Evolutionary conservation across 2,888 invertebrate species (phyloP).

Genomic region (Bellardia bayeri): DNA sequence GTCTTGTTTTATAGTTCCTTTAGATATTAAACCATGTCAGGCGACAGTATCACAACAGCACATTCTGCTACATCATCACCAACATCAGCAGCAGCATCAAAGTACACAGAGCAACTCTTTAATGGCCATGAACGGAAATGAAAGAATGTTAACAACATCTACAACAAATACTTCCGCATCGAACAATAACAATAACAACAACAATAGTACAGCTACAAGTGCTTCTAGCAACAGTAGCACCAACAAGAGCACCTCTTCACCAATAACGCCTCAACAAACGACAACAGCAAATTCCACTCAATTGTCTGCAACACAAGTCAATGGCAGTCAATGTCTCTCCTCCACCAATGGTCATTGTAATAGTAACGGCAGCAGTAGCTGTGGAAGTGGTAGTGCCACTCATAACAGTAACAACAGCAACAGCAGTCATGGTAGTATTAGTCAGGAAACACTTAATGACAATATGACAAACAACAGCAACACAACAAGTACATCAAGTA

Average conservation of each 20-base stretch:
- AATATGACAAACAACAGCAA: slow-evolving; percentile 74
- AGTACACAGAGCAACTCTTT: slow-evolving; percentile 75
- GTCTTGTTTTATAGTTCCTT: slow-evolving; percentile 67
- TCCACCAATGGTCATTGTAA: slow-evolving; percentile 69
- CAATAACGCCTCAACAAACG: slow-evolving; percentile 74
- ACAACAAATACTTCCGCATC: slow-evolving; percentile 77
- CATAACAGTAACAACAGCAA: slow-evolving; percentile 68
- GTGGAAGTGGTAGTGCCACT: slow-evolving; percentile 51
- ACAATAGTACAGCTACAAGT: slow-evolving; percentile 74
- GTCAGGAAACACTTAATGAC: slow-evolving; percentile 76
- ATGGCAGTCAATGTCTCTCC: slow-evolving; percentile 72
- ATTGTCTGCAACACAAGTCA: slow-evolving; percentile 72
- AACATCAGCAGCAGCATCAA: slow-evolving; percentile 77
- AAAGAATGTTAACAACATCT: slow-evolving; percentile 84
- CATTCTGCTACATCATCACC: slow-evolving; percentile 74
- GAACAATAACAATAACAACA: slow-evolving; percentile 75
- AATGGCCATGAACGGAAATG: slow-evolving; percentile 83
- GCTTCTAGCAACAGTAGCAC: slow-evolving; percentile 79
- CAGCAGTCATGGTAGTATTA: slow-evolving; percentile 68
- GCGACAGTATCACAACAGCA: slow-evolving; percentile 70
- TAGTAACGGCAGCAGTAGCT: slow-evolving; percentile 51
- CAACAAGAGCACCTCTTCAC: slow-evolving; percentile 76
- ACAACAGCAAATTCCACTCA: slow-evolving; percentile 73
- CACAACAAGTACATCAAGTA: slow-evolving; percentile 69
- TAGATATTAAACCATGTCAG: slow-evolving; percentile 80